These are phyloP conservation scores for Columba livia DNA, from an alignment of 2,113 vertebrate species.

Conservation along the genomic window DNA sequence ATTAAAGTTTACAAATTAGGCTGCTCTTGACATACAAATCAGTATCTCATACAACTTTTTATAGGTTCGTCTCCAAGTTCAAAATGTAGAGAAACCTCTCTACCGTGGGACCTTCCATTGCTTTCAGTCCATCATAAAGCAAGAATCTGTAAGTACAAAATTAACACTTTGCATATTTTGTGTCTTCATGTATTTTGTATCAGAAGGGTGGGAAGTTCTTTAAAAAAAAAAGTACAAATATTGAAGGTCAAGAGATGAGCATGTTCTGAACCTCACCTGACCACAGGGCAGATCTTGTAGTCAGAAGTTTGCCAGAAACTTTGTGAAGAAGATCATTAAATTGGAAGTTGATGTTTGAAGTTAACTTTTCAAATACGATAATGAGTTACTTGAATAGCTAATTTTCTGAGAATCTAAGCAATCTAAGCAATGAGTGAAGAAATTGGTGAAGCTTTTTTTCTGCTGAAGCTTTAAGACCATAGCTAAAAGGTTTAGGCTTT, in stretches of 20 bases:
- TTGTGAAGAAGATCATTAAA: neutral
- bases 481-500: neutral
- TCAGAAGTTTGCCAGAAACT: neutral
- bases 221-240: neutral
- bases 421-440: neutral
- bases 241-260: neutral
- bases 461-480: neutral
- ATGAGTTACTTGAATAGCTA: neutral
- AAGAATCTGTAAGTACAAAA: conserved; percentile 88
- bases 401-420: neutral
- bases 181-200: neutral
- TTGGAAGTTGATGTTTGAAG: neutral
- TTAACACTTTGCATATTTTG: neutral
- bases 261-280: neutral
- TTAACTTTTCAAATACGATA: neutral
- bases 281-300: rapidly evolving
- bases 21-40: neutral
- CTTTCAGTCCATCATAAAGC: conserved; percentile 93
- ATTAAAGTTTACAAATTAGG: neutral
- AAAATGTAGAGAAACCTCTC: conserved; percentile 87
- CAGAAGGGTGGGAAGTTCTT: neutral
- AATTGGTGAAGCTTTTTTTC: neutral
- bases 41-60: conserved; percentile 48
- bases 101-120: conserved; percentile 94
- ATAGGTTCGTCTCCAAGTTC: conserved; percentile 96